These are phyloP conservation scores for Drosophila albomicans DNA, from an alignment of 1,140 invertebrate genomes.

Conservation along the genomic window DNA sequence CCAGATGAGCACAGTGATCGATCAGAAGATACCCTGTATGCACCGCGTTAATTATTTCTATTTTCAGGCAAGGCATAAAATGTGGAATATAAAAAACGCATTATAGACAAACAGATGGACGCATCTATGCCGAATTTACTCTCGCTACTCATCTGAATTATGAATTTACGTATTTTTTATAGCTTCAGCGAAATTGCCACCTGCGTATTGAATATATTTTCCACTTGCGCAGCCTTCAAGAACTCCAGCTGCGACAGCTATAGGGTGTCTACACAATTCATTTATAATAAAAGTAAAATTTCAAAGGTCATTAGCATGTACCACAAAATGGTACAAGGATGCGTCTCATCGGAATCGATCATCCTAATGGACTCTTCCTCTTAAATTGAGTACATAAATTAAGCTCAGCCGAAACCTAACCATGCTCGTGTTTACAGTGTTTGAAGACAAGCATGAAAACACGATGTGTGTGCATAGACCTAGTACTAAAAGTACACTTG, in stretches of 20 bases:
- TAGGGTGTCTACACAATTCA: background rate
- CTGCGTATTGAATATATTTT: background rate
- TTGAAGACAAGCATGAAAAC: conserved; percentile 6
- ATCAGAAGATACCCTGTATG: background rate
- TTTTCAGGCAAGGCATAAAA: background rate
- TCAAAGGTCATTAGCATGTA: conserved; percentile 3
- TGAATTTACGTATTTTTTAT: background rate
- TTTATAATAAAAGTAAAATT: background rate
- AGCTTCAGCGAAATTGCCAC: background rate
- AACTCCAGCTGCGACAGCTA: background rate
- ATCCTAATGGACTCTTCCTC: conserved; percentile 1
- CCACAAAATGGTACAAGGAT: background rate
- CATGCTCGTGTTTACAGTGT: conserved; percentile 6
- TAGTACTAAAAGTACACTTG: background rate
- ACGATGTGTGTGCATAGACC: background rate
- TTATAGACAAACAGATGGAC: background rate
- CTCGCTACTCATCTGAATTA: background rate
- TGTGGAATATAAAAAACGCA: background rate
- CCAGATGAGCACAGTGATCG: background rate
- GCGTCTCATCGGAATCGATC: conserved; percentile 5
- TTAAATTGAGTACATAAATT: conserved; percentile 8
- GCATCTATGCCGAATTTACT: background rate
- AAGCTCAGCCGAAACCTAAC: conserved; percentile 12
- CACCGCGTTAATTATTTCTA: background rate
- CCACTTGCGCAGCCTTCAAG: background rate